Evolutionary conservation across 2,113 vertebrate species (phyloP).

Genomic region (Dryoscopus gambensis): DNA sequence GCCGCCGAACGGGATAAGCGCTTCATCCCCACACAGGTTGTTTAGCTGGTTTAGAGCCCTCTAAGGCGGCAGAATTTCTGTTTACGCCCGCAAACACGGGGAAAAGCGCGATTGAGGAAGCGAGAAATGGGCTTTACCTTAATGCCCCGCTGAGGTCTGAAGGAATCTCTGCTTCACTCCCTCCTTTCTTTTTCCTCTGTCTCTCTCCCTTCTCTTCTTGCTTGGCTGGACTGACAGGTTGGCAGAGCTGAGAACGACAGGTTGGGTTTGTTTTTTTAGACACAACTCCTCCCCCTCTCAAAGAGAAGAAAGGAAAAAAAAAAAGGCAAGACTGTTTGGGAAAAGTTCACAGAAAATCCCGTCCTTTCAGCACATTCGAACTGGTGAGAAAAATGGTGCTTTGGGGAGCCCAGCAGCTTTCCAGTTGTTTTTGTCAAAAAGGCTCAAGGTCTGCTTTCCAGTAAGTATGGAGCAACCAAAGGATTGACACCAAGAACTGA

Average conservation of each 20-base stretch:
- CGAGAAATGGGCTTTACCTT: constrained; percentile 45
- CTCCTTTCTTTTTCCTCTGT: constrained; percentile 26
- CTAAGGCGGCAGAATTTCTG: neutral
- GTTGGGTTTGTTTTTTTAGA: constrained; percentile 69
- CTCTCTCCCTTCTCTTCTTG: constrained; percentile 49
- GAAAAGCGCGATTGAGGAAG: neutral
- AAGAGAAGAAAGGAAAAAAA: neutral
- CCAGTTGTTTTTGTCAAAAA: neutral
- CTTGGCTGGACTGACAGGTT: constrained; percentile 68
- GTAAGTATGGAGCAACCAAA: neutral
- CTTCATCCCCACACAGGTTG: neutral
- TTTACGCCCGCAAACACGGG: neutral
- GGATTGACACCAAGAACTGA: neutral
- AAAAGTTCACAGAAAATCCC: constrained; percentile 50
- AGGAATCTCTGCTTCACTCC: constrained; percentile 30
- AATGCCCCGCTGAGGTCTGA: neutral
- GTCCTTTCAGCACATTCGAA: constrained; percentile 7
- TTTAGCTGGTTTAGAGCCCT: neutral
- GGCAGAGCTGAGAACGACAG: constrained; percentile 58
- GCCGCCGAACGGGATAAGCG: neutral
- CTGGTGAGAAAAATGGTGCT: neutral
- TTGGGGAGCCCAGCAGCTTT: neutral
- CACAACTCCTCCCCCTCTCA: constrained; percentile 63
- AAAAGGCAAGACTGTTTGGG: neutral
- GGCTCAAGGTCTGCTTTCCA: neutral